These are phyloP conservation scores for Pararge aegeria DNA, from an alignment of 1,140 invertebrate genomes.

Conservation along the genomic window DNA sequence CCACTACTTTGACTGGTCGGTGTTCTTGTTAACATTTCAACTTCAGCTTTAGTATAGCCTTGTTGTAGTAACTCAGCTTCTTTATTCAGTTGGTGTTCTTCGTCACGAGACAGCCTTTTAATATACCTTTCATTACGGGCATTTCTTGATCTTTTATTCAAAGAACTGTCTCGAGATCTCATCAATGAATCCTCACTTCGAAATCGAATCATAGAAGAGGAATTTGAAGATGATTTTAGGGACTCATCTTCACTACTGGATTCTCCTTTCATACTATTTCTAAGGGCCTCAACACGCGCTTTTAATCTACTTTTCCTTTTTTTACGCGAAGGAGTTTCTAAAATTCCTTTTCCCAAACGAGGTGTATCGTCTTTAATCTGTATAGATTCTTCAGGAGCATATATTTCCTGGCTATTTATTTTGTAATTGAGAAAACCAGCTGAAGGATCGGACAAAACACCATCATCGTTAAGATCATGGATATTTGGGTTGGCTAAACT, in stretches of 20 bases:
- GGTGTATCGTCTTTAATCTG: slow-evolving; percentile 59
- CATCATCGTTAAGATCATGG: slow-evolving; percentile 75
- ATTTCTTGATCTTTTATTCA: slow-evolving; percentile 78
- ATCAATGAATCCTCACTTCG: slow-evolving; percentile 84
- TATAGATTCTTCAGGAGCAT: slow-evolving; percentile 61
- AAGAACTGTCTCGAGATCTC: slow-evolving; percentile 79
- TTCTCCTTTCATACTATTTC: slow-evolving; percentile 81
- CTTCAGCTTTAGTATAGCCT: slow-evolving; percentile 75
- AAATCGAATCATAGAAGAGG: slow-evolving; percentile 82
- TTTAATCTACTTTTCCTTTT: slow-evolving; percentile 81
- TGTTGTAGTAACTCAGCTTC: slow-evolving; percentile 79
- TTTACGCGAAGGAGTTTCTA: slow-evolving; percentile 80
- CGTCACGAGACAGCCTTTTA: slow-evolving; percentile 86
- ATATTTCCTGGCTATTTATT: slow-evolving; percentile 58
- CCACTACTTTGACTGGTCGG: slow-evolving; percentile 75
- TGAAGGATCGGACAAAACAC: slow-evolving; percentile 78
- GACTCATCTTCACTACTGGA: slow-evolving; percentile 88
- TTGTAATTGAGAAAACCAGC: slow-evolving; percentile 75
- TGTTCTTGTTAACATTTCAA: slow-evolving; percentile 73
- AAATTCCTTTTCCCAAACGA: slow-evolving; percentile 68
- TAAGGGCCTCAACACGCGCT: slow-evolving; percentile 83
- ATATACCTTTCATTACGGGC: slow-evolving; percentile 90
- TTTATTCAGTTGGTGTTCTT: slow-evolving; percentile 81
- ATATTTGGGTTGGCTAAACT: slow-evolving; percentile 67
- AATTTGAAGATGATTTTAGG: slow-evolving; percentile 80